Percentiles rank a stretch among this genome's conserved stretches.
Evolutionary conservation across 2,888 invertebrate genomes (phyloP).

Genomic region (Nemoura dubitans): DNA sequence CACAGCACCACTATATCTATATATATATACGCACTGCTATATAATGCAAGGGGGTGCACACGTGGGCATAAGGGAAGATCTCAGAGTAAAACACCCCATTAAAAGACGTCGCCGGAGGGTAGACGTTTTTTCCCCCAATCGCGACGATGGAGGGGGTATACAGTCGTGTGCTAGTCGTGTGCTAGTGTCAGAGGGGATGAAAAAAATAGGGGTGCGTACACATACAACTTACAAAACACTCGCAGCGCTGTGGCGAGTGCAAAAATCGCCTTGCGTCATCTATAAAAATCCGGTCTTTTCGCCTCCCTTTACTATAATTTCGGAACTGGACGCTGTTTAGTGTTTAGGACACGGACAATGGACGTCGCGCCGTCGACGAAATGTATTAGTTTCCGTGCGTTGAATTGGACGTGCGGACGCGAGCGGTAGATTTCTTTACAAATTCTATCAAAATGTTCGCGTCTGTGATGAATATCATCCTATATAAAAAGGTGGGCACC

Average conservation of each 20-base stretch:
- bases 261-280: slow-evolving; percentile 7
- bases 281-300: background rate
- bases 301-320: background rate
- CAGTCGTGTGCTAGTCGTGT: slow-evolving; percentile 44
- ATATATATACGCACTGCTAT: background rate
- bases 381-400: background rate
- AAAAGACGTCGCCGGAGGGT: slow-evolving; percentile 29
- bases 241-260: background rate
- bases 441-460: background rate
- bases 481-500: background rate
- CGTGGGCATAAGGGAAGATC: slow-evolving; percentile 35
- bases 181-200: slow-evolving; percentile 35
- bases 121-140: background rate
- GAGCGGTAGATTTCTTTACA: background rate
- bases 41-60: background rate
- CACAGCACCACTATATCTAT: background rate
- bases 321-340: no score
- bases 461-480: background rate
- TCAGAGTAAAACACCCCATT: slow-evolving; percentile 40
- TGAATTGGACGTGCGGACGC: no score
- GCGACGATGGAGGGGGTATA: background rate
- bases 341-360: background rate
- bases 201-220: slow-evolving; percentile 38
- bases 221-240: slow-evolving; percentile 20
- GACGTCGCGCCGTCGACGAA: background rate